Conservation (phyloP, 2,888 invertebrate genomes). For the Hypolimnas misippus region DNA sequence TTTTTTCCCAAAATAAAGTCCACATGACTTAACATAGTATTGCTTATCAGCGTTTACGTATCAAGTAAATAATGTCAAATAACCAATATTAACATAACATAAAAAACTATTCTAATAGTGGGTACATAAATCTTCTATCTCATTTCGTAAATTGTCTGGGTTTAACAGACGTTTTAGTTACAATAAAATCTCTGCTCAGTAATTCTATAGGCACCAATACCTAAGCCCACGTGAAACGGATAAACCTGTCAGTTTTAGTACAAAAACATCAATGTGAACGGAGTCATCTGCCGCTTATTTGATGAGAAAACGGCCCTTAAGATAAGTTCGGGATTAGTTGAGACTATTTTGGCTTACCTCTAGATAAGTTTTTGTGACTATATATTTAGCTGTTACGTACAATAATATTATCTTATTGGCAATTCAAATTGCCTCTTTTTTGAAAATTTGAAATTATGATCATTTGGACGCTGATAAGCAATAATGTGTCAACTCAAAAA, state of each 20-base stretch:
- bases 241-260: slow-evolving; percentile 16
- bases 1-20: too few relatives aligned
- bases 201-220: background rate
- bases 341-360: slow-evolving; percentile 32
- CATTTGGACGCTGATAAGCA: too few relatives aligned
- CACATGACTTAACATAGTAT: too few relatives aligned
- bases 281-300: slow-evolving; percentile 26
- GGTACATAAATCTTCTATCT: too few relatives aligned
- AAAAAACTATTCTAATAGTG: too few relatives aligned
- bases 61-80: too few relatives aligned
- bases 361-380: slow-evolving; percentile 20
- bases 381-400: slow-evolving; percentile 1
- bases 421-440: too few relatives aligned
- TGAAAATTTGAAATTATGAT: too few relatives aligned
- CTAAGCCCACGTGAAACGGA: slow-evolving; percentile 2
- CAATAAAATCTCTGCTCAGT: background rate
- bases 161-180: background rate
- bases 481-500: too few relatives aligned
- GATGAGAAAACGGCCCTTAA: slow-evolving; percentile 28
- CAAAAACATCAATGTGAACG: slow-evolving; percentile 32
- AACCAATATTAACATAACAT: too few relatives aligned
- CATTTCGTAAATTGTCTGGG: too few relatives aligned
- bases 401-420: background rate
- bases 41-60: too few relatives aligned
- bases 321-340: slow-evolving; percentile 37